A percentile compares a stretch with the other conserved stretches of the same genome.
Evolutionary conservation across 2,888 invertebrate genomes (phyloP).

Genomic region (Eutolmus rufibarbis): DNA sequence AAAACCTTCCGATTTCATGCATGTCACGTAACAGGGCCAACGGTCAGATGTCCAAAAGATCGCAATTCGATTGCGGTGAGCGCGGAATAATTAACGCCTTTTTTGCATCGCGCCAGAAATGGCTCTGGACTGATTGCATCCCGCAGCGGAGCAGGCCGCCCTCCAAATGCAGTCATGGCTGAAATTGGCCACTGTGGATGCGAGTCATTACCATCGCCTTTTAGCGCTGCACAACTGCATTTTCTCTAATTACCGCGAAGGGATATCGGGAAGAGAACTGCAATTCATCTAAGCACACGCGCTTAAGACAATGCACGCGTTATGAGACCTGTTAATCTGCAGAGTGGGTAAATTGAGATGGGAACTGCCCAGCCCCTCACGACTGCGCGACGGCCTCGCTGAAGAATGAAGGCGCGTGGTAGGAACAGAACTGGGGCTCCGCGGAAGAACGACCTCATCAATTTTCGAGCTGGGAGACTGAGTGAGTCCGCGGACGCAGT

Average conservation of each 20-base stretch:
- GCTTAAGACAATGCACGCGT: not conserved
- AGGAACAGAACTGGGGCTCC: not conserved
- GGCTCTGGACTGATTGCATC: not conserved
- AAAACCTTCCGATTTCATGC: not conserved
- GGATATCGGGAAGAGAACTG: conserved; percentile 9
- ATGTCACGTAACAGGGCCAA: not conserved
- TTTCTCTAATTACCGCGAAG: conserved; percentile 3
- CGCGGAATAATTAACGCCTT: not conserved
- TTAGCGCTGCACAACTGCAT: not conserved
- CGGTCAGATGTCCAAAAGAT: not conserved
- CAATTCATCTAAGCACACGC: conserved; percentile 1
- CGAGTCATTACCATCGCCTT: not conserved
- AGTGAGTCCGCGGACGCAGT: not conserved
- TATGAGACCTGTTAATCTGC: conserved; percentile 6
- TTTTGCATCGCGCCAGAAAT: not conserved
- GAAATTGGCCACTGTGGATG: not conserved
- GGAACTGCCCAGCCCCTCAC: too few species aligned
- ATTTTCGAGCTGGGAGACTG: not conserved
- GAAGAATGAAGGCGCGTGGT: not conserved
- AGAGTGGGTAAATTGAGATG: not conserved
- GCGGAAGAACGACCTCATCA: conserved; percentile 12
- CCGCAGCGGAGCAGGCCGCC: not conserved
- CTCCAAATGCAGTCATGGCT: conserved; percentile 8
- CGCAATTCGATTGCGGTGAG: not conserved
- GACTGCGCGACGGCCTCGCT: not conserved